Evolutionary conservation across 1,140 invertebrate genomes (phyloP), one percentile per base, ranked within the genome.

Genomic region (Saccostrea glomerata): DNA sequence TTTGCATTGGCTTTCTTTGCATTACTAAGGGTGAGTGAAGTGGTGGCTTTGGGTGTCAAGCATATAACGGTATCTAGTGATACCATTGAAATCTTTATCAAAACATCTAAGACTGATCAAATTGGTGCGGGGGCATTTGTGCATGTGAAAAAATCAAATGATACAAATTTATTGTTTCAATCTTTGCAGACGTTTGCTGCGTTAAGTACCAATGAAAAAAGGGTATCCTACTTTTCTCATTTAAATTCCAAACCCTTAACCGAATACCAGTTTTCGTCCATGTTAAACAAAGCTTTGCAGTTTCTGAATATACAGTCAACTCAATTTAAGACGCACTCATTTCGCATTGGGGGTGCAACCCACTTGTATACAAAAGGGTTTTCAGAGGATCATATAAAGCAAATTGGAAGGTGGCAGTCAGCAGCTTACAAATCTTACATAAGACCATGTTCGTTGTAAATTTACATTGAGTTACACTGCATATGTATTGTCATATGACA

Each of bases 331-430:
- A 63, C 60, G 5, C 60, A 63, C n/a, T 15, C 60, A 5, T 63
- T 63, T 63, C 60, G 60, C 60, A 63, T 15, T 63, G 60, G 60
- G 60, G 60, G 60, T 63, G 60, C 60, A 63, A 63, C 60, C n/a
- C 47, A 47, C 12, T 63, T 63, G 30, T 36, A 36, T 36, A 36
- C 30, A 36, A 36, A 36, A 36, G 30, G 30, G 30, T 36, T 36
- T 36, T 36, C 30, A 36, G 30, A 2, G 30, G 30, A 36, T 36
- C 30, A 36, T 36, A 36, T 36, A 1, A 36, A 36, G 30, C 30
- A 36, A 2, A 36, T 36, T 0, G 30, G 30, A 36, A 36, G 30
- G 30, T 36, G 30, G 30, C 30, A 36, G 30, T 36, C 30, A 36
- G 30, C 30, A 36, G 30, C 30, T 36, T 36, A 36, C 30, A 36